phyloP scores from a whole-genome alignment of 2,888 invertebrate genomes.

The Agapetus fuscipes region DNA sequence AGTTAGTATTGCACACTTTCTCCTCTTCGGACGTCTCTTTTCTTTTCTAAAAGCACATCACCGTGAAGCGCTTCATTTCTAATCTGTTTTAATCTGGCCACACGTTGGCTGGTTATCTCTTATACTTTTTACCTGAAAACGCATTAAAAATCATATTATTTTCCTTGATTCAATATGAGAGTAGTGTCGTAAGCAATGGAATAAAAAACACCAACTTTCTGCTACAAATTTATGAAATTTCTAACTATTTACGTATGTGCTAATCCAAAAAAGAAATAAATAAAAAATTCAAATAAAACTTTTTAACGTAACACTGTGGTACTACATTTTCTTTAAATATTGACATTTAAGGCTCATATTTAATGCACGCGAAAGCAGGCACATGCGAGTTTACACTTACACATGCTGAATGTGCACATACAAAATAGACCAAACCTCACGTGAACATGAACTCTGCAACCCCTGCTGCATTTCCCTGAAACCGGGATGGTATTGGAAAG shows the following conservation, averaged over 20 bases:
- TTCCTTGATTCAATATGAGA: not conserved
- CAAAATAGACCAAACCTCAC: no score
- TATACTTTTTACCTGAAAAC: not conserved
- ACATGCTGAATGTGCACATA: no score
- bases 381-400: no score
- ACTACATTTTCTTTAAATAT: no score
- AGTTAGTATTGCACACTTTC: not conserved
- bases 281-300: no score
- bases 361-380: no score
- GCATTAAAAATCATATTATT: constrained; percentile 1
- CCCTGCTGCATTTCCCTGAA: no score
- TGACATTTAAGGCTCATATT: no score
- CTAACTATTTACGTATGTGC: not conserved
- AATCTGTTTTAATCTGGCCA: no score
- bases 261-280: not conserved
- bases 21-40: not conserved
- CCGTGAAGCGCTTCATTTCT: not conserved
- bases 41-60: not conserved
- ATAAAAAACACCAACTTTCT: not conserved
- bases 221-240: not conserved
- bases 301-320: no score
- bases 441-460: no score
- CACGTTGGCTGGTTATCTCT: not conserved
- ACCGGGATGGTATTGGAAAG: no score
- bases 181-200: constrained; percentile 2